These are phyloP conservation scores for Morelia viridis DNA, from an alignment of 2,797 vertebrate species.

Conservation along the genomic window DNA sequence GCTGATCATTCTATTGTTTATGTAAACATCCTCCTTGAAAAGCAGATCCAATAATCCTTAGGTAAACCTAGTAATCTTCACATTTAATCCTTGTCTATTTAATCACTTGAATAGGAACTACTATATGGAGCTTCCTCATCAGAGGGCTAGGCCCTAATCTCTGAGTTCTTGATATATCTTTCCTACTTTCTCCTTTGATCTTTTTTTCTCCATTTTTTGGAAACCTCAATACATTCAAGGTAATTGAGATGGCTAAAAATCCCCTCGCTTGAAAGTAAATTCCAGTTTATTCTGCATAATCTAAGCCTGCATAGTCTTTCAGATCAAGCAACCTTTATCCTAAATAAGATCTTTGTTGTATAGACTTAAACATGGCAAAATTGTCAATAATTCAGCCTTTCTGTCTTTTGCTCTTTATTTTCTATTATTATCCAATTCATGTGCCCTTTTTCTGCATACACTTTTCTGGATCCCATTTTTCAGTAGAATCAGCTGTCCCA, in stretches of 20 bases:
- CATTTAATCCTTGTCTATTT: background rate
- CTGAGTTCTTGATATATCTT: background rate
- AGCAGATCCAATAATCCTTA: background rate
- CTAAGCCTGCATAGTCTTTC: background rate
- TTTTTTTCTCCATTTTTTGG: background rate
- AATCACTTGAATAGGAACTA: background rate
- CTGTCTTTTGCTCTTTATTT: background rate
- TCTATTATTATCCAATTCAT: background rate
- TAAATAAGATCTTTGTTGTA: background rate
- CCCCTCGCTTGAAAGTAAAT: background rate
- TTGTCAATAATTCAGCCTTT: background rate
- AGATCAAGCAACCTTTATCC: background rate
- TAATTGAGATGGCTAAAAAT: background rate
- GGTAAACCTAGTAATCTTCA: background rate
- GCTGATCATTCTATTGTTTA: background rate
- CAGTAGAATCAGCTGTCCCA: background rate
- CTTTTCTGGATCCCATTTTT: background rate
- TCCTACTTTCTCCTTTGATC: background rate
- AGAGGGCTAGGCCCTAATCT: background rate
- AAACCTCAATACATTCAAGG: background rate
- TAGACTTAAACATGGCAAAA: background rate
- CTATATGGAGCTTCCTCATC: background rate
- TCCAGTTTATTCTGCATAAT: background rate
- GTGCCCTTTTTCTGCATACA: background rate
- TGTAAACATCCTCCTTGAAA: background rate